These are phyloP conservation scores for Drosophila quadrilineata DNA, from an alignment of 1,140 invertebrate genomes.

Conservation along the genomic window DNA sequence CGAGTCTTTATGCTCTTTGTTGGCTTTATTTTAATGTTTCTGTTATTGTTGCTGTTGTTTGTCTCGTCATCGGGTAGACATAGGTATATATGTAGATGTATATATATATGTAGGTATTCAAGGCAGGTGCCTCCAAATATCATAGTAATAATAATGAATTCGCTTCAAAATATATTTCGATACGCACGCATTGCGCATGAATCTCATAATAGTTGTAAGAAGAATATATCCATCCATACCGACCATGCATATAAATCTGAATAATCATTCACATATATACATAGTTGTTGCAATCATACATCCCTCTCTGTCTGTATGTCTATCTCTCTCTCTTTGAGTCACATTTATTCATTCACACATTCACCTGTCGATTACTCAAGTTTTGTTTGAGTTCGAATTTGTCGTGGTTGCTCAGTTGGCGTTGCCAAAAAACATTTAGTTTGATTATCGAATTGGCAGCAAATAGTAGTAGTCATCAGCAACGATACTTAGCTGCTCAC, in stretches of 20 bases:
- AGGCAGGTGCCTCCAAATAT: conserved; percentile 13
- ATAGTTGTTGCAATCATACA: conserved; percentile 9
- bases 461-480: background rate
- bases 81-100: no score
- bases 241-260: background rate
- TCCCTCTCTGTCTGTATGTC: no score
- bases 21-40: background rate
- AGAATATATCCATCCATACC: background rate
- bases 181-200: conserved; percentile 17
- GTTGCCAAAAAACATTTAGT: conserved; percentile 9
- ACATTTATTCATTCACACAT: no score
- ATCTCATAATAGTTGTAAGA: background rate
- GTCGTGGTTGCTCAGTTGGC: background rate
- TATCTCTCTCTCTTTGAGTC: no score
- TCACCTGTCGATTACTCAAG: conserved; percentile 25
- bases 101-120: background rate
- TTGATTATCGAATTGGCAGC: background rate
- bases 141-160: conserved; percentile 1
- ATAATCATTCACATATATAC: background rate
- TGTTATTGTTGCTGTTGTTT: background rate
- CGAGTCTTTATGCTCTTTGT: background rate
- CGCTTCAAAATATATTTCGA: background rate
- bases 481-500: background rate
- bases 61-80: conserved; percentile 6
- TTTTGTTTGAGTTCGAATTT: background rate